Percentiles rank a stretch among this genome's conserved stretches.
Evolutionary conservation across 2,888 invertebrate genomes (phyloP).

Genomic region (Netelia virgata): DNA sequence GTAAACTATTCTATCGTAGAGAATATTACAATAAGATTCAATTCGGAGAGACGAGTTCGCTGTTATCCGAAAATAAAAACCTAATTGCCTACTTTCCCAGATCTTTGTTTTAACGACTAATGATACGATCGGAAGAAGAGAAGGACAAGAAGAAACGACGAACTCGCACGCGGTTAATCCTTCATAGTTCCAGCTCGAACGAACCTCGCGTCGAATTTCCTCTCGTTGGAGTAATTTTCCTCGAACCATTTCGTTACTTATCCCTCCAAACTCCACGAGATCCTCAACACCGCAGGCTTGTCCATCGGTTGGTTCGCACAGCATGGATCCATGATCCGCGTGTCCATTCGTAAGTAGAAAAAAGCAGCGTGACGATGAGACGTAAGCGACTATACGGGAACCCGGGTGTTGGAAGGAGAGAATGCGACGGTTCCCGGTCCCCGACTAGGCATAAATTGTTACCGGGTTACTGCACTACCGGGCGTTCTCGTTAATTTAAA

Average conservation of each 20-base stretch:
- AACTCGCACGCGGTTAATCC: neutral
- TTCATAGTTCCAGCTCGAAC: neutral
- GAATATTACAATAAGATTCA: no score
- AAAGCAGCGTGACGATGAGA: conserved; percentile 39
- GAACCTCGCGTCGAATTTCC: neutral
- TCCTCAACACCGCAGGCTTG: no score
- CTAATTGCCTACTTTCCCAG: no score
- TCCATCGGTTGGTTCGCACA: no score
- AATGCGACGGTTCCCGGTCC: conserved; percentile 46
- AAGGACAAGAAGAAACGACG: neutral
- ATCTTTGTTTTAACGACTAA: neutral
- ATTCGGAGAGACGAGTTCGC: no score
- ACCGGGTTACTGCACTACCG: conserved; percentile 61
- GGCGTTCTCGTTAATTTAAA: conserved; percentile 74
- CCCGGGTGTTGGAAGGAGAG: conserved; percentile 29
- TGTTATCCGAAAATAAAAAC: neutral
- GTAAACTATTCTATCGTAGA: no score
- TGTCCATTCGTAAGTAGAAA: neutral
- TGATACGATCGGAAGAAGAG: neutral
- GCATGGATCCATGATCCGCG: no score
- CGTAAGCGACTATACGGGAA: conserved; percentile 22
- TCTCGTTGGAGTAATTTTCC: neutral
- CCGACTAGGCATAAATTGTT: conserved; percentile 69
- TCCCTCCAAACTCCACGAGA: neutral
- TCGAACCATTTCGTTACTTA: neutral